These are phyloP conservation scores for Arbacia lixula DNA, from an alignment of 53 echinoderm and acorn worm genomes.

Conservation along the genomic window DNA sequence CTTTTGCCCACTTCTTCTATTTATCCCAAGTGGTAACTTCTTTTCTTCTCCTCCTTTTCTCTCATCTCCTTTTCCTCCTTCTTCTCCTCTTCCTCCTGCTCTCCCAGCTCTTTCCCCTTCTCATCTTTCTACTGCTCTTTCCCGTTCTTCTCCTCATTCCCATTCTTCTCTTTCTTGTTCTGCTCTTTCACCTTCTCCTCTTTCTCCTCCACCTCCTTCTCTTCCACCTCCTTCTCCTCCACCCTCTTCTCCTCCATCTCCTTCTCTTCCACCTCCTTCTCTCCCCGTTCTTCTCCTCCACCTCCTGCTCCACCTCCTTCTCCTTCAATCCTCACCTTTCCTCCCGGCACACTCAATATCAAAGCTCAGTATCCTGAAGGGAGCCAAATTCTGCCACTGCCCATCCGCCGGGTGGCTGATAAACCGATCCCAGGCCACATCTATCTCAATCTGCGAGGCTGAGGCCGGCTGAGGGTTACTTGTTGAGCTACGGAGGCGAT, in stretches of 20 bases:
- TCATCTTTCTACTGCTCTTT: neutral
- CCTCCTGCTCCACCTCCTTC: neutral
- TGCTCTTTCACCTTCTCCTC: neutral
- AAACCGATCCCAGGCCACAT: conserved; percentile 86
- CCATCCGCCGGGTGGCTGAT: conserved; percentile 91
- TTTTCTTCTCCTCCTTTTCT: neutral
- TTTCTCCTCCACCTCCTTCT: neutral
- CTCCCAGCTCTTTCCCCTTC: neutral
- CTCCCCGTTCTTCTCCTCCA: neutral
- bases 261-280: neutral
- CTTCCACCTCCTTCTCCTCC: neutral
- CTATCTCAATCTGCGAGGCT: conserved; percentile 87
- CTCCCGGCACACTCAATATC: conserved; percentile 15
- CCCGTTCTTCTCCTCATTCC: neutral
- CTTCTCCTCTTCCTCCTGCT: neutral
- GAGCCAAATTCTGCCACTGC: conserved; percentile 88
- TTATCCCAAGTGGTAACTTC: no score
- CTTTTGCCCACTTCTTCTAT: no score
- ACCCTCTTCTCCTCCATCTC: neutral
- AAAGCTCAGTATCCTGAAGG: conserved; percentile 91
- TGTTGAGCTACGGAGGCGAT: conserved; percentile 54
- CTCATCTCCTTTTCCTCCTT: neutral
- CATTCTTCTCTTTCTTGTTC: neutral
- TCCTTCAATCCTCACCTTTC: neutral
- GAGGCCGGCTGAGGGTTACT: conserved; percentile 58